phyloP scores from a whole-genome alignment of 2,888 invertebrate genomes.

The Drosophila kokeensis region DNA sequence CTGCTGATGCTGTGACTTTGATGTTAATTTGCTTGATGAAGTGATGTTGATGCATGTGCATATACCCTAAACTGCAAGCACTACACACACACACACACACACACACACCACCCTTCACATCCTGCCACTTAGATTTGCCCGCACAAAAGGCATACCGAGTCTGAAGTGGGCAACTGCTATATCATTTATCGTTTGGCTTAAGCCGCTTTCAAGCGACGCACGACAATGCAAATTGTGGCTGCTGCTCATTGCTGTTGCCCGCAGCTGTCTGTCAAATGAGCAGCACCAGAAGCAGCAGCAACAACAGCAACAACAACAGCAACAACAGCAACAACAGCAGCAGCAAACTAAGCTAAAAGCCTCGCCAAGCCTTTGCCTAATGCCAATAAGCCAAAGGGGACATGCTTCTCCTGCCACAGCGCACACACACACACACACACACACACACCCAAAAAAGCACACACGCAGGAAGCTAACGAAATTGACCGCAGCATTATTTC shows the following conservation, averaged over 20 bases:
- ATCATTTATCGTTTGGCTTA: slow-evolving; percentile 50
- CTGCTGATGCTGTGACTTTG: slow-evolving; percentile 31
- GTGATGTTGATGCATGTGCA: slow-evolving; percentile 69
- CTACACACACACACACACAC: background rate
- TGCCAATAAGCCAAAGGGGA: slow-evolving; percentile 66
- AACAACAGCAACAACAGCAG: slow-evolving; percentile 15
- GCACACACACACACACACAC: background rate
- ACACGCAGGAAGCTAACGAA: slow-evolving; percentile 49
- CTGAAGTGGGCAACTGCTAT: slow-evolving; percentile 31
- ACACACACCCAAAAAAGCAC: slow-evolving; percentile 4
- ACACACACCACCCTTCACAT: background rate
- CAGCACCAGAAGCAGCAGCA: slow-evolving; percentile 14
- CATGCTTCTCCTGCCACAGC: background rate
- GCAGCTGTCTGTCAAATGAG: slow-evolving; percentile 58
- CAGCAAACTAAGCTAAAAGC: slow-evolving; percentile 39
- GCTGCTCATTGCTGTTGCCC: slow-evolving; percentile 18
- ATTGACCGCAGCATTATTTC: slow-evolving; percentile 80
- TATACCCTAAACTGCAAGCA: background rate
- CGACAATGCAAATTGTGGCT: slow-evolving; percentile 28
- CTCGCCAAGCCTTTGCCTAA: slow-evolving; percentile 56
- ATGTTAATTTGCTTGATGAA: slow-evolving; percentile 74
- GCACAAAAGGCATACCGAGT: slow-evolving; percentile 9
- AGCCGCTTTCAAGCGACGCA: slow-evolving; percentile 39
- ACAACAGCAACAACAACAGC: slow-evolving; percentile 6
- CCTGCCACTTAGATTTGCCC: background rate